Conservation (phyloP, 2,888 invertebrate genomes). For the Meteorus cinctellus region DNA sequence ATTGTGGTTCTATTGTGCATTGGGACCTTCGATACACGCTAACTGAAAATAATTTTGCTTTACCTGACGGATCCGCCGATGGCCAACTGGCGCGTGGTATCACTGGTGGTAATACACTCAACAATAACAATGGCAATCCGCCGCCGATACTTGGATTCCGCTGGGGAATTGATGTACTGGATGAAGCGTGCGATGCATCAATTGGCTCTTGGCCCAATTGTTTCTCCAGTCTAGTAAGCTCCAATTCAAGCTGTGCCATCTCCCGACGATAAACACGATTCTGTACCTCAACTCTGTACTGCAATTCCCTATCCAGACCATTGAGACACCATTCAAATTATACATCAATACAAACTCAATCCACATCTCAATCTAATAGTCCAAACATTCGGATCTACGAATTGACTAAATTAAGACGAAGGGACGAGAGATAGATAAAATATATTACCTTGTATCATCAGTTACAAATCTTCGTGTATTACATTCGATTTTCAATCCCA, state of each 20-base stretch:
- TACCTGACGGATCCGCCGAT: constrained; percentile 78
- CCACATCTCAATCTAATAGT: too few relatives aligned
- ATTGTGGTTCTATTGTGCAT: constrained; percentile 41
- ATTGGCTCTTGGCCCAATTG: constrained; percentile 77
- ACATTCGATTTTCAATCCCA: constrained; percentile 90
- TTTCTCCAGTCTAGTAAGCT: constrained; percentile 84
- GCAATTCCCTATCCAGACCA: constrained; percentile 77
- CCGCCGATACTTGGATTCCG: constrained; percentile 81
- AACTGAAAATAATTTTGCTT: constrained; percentile 47
- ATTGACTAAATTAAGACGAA: too few relatives aligned
- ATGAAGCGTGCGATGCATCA: constrained; percentile 74
- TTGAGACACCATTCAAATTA: constrained; percentile 20
- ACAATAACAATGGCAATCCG: constrained; percentile 81
- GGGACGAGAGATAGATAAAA: neutral
- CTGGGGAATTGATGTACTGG: constrained; percentile 76
- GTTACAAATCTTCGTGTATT: constrained; percentile 89
- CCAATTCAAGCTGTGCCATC: constrained; percentile 85
- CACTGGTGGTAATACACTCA: constrained; percentile 84
- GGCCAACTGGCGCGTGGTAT: constrained; percentile 87
- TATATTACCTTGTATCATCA: constrained; percentile 81
- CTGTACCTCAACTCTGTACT: constrained; percentile 92
- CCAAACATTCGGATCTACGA: too few relatives aligned
- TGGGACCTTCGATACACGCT: constrained; percentile 40
- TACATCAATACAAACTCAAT: neutral
- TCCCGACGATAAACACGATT: constrained; percentile 91